Conservation (phyloP, 2,888 invertebrate genomes). For the Myopa tessellatipennis region DNA sequence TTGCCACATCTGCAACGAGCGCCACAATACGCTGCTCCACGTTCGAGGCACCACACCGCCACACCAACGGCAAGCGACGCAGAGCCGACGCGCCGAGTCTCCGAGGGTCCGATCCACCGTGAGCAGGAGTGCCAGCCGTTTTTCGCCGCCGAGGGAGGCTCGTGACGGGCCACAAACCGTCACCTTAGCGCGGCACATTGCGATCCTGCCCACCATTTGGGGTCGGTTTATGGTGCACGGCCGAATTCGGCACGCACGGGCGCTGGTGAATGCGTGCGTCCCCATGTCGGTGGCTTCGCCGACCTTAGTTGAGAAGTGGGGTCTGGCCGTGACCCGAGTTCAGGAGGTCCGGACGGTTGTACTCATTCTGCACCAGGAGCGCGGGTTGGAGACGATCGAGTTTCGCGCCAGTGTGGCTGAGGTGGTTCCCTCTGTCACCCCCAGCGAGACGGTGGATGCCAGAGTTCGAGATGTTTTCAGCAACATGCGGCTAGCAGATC, state of each 20-base stretch:
- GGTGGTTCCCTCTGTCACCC: too few species aligned
- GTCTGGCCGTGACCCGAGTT: not conserved
- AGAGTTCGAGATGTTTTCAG: not conserved
- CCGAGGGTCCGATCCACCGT: too few species aligned
- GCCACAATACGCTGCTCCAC: too few species aligned
- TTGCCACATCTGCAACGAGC: too few species aligned
- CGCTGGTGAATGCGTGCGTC: not conserved
- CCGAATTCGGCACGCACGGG: not conserved
- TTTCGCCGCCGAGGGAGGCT: too few species aligned
- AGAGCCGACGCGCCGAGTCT: too few species aligned
- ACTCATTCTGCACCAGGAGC: not conserved
- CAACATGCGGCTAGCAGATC: not conserved
- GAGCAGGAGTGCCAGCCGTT: too few species aligned
- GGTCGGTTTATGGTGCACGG: not conserved
- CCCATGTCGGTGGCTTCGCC: not conserved
- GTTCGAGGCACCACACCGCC: too few species aligned
- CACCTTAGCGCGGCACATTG: not conserved
- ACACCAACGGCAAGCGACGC: too few species aligned
- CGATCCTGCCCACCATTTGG: not conserved
- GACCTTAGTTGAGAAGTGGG: not conserved
- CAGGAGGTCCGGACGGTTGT: not conserved
- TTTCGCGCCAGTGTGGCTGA: too few species aligned
- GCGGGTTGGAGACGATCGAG: not conserved
- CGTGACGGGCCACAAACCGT: too few species aligned
- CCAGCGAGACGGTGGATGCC: too few species aligned